phyloP scores from a whole-genome alignment of 2,888 invertebrate species.

The Xylota segnis region DNA sequence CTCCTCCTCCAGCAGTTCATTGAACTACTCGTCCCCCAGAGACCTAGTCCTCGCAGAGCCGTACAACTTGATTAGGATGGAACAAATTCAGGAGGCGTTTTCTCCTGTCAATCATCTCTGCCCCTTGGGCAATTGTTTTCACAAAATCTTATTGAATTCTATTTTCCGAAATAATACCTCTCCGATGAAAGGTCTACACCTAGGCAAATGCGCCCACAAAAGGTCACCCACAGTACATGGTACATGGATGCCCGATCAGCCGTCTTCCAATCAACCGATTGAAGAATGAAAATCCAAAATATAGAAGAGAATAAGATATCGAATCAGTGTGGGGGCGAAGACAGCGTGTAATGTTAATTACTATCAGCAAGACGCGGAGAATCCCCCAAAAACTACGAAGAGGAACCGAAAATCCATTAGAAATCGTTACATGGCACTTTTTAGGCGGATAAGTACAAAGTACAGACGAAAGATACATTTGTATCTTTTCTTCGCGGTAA shows the following conservation, averaged over 20 bases:
- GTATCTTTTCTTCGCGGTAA: constrained; percentile 14
- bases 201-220: constrained; percentile 5
- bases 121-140: constrained; percentile 6
- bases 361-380: constrained; percentile 46
- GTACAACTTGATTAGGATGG: constrained; percentile 25
- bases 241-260: constrained; percentile 30
- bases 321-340: constrained; percentile 55
- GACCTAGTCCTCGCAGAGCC: not conserved
- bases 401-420: constrained; percentile 48
- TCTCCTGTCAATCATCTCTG: constrained; percentile 56
- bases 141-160: constrained; percentile 15
- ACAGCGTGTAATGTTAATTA: constrained; percentile 71
- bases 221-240: constrained; percentile 31
- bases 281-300: constrained; percentile 32
- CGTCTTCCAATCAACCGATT: constrained; percentile 57
- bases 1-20: not conserved
- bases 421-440: constrained; percentile 63
- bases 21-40: not conserved
- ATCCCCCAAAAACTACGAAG: constrained; percentile 18
- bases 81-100: constrained; percentile 56
- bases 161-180: not conserved
- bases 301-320: constrained; percentile 13
- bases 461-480: constrained; percentile 42
- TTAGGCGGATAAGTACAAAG: constrained; percentile 8
- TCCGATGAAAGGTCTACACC: constrained; percentile 24